Evolutionary conservation across 2,113 vertebrate genomes (phyloP).

Genomic region (Engystomops pustulosus): DNA sequence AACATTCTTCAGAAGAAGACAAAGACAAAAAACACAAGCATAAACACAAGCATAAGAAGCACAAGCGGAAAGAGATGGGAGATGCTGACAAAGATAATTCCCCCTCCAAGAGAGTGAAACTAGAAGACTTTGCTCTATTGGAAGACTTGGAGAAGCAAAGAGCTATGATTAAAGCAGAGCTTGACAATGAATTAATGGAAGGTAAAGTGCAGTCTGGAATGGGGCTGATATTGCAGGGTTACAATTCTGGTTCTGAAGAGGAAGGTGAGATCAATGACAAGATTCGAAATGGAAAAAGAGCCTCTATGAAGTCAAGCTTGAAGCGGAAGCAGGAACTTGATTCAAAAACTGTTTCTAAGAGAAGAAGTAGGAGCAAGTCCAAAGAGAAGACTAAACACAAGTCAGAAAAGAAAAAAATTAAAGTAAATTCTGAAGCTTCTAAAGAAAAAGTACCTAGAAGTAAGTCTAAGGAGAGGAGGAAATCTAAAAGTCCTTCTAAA

Average conservation of each 20-base stretch:
- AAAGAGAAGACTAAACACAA: constrained; percentile 87
- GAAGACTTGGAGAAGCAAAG: constrained; percentile 98
- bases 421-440: constrained; percentile 70
- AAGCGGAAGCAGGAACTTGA: constrained; percentile 89
- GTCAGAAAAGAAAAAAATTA: constrained; percentile 87
- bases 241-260: constrained; percentile 97
- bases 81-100: constrained; percentile 78
- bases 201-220: constrained; percentile 98
- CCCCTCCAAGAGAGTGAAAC: constrained; percentile 89
- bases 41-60: constrained; percentile 97
- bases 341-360: constrained; percentile 84
- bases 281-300: constrained; percentile 84
- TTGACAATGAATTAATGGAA: constrained; percentile 98
- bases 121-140: constrained; percentile 92
- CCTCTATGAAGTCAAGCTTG: constrained; percentile 74
- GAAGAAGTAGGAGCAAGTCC: constrained; percentile 85
- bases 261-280: constrained; percentile 90
- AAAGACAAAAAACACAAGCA: constrained; percentile 92
- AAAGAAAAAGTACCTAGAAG: constrained; percentile 82
- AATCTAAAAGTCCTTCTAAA: constrained; percentile 82
- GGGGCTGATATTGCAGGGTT: constrained; percentile 97
- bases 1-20: constrained; percentile 89
- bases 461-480: constrained; percentile 88
- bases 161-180: constrained; percentile 97
- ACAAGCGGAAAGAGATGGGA: constrained; percentile 87